A percentile compares a stretch with the other conserved stretches of the same genome.
Conservation (phyloP, 2,888 invertebrate species). For the Ferrisia virgata region DNA sequence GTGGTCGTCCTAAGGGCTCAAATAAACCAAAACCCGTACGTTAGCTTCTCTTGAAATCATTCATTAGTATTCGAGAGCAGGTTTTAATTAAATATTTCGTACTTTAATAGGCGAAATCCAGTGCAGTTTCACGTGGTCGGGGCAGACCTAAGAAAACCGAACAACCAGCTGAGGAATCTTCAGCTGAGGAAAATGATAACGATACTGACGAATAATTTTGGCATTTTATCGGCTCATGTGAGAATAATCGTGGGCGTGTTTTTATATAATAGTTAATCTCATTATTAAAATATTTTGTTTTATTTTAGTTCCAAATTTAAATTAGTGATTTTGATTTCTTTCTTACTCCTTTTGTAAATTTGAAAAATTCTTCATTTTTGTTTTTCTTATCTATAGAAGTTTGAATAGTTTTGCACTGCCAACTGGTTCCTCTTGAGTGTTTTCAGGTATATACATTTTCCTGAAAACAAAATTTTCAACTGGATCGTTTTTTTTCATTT, state of each 20-base stretch:
- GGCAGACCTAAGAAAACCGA: conserved; percentile 38
- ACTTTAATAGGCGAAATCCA: neutral
- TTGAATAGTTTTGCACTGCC: conserved; percentile 5
- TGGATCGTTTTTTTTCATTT: neutral
- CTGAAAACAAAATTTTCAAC: neutral
- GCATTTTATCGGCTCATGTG: neutral
- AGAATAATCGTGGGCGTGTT: conserved; percentile 21
- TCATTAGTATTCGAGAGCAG: too few relatives aligned
- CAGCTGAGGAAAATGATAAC: conserved; percentile 37
- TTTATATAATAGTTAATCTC: conserved; percentile 43
- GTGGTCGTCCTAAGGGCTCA: conserved; percentile 30
- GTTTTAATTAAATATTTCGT: neutral
- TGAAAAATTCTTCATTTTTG: neutral
- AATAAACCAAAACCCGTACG: neutral
- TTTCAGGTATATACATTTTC: neutral
- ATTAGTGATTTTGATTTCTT: neutral
- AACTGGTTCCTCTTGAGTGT: neutral
- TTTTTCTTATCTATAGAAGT: neutral
- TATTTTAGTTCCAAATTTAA: conserved; percentile 14
- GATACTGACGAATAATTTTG: conserved; percentile 41
- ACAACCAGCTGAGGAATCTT: neutral
- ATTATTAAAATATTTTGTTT: conserved; percentile 33
- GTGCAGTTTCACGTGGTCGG: neutral
- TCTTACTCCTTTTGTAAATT: neutral
- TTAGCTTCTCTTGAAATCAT: neutral